These are phyloP conservation scores for Oreochromis spilurus DNA, from an alignment of 2,113 vertebrate genomes.

Conservation along the genomic window DNA sequence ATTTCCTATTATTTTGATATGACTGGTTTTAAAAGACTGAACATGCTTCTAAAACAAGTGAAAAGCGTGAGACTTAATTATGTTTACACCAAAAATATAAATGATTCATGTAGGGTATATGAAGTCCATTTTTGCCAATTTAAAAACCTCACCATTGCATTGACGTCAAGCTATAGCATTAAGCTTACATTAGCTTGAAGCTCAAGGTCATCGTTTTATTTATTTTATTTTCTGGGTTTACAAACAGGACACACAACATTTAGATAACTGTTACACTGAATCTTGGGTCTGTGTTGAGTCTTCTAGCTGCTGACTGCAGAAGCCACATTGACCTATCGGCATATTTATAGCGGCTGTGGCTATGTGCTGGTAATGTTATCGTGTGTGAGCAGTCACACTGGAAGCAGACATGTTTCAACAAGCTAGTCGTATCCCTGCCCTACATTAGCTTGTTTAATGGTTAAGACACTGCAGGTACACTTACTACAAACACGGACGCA, in stretches of 20 bases:
- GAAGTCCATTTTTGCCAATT: neutral
- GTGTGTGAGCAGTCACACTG: fast-evolving
- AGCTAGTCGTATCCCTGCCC: neutral
- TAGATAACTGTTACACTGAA: neutral
- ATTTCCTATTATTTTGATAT: neutral
- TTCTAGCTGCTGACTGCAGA: neutral
- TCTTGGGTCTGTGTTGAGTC: neutral
- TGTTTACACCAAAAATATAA: neutral
- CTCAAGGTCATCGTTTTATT: neutral
- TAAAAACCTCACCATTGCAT: neutral
- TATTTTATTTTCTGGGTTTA: neutral
- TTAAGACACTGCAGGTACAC: neutral
- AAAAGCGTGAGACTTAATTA: neutral
- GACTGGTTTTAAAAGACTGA: neutral
- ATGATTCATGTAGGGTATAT: neutral
- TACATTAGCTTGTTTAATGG: neutral
- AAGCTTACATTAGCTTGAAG: neutral
- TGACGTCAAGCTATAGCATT: neutral
- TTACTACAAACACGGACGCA: neutral
- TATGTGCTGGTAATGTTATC: neutral
- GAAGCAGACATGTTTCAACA: neutral
- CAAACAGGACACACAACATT: neutral
- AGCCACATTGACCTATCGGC: neutral
- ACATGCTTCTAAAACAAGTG: neutral
- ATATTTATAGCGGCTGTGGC: neutral